A percentile compares a stretch with the other conserved stretches of the same genome.
phyloP scores from a whole-genome alignment of 2,113 vertebrate genomes.

The Cacatua alba region DNA sequence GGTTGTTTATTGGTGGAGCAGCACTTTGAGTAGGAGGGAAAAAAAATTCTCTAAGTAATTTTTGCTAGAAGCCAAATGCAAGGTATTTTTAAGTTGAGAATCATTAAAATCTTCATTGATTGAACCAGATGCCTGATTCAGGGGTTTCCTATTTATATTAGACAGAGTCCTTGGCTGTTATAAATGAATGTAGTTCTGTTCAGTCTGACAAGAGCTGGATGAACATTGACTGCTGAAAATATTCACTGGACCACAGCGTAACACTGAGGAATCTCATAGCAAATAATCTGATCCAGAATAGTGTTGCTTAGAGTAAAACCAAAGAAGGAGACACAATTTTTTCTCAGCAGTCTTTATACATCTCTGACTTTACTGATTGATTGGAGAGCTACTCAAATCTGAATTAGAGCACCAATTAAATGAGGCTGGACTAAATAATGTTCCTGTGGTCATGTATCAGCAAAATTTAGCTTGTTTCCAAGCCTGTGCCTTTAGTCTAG shows the following conservation, averaged over 20 bases:
- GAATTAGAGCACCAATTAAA: constrained; percentile 6
- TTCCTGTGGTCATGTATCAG: not conserved
- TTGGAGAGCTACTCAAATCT: not conserved
- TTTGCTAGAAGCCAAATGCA: not conserved
- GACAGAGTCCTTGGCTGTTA: not conserved
- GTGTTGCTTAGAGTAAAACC: not conserved
- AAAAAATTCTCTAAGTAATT: not conserved
- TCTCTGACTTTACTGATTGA: not conserved
- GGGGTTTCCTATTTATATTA: not conserved
- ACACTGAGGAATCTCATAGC: not conserved
- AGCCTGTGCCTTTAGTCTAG: not conserved
- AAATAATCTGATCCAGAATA: not conserved
- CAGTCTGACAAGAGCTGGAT: not conserved
- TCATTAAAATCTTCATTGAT: not conserved
- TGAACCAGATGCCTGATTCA: not conserved
- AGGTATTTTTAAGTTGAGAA: not conserved
- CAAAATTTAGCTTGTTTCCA: not conserved
- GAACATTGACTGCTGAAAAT: not conserved
- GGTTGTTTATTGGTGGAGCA: not conserved
- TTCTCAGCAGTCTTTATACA: not conserved
- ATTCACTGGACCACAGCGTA: not conserved
- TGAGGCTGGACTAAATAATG: not conserved
- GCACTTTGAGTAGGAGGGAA: not conserved
- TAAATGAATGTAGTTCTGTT: not conserved
- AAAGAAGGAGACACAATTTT: not conserved